A percentile compares a stretch with the other conserved stretches of the same genome.
Conservation (phyloP, 2,797 vertebrate species). For the Artibeus lituratus region DNA sequence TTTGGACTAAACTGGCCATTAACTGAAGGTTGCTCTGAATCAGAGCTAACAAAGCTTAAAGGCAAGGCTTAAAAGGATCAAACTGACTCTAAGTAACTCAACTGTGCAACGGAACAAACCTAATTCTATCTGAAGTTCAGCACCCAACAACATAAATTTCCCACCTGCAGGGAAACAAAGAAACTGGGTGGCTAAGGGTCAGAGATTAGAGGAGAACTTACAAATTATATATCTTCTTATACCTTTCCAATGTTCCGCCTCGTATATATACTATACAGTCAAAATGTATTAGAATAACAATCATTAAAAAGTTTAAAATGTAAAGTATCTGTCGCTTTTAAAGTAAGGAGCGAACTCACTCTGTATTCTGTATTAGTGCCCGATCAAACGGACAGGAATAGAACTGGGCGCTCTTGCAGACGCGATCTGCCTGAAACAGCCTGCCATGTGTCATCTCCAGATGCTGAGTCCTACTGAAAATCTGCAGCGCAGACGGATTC, state of each 20-base stretch:
- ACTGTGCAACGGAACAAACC: neutral
- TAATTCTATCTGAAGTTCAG: neutral
- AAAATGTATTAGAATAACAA: slow-evolving; percentile 15
- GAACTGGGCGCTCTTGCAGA: neutral
- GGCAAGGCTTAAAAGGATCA: neutral
- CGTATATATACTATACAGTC: neutral
- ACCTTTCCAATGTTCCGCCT: neutral
- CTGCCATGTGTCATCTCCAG: neutral
- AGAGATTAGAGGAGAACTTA: neutral
- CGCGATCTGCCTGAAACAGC: neutral
- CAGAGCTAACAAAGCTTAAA: neutral
- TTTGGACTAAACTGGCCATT: neutral
- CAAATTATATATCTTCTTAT: neutral
- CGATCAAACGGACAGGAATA: neutral
- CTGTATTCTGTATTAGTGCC: neutral
- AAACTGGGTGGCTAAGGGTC: neutral
- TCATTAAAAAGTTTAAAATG: neutral
- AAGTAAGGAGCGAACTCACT: neutral
- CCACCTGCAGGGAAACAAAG: neutral
- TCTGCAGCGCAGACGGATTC: neutral
- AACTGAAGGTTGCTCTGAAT: neutral
- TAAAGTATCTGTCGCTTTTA: neutral
- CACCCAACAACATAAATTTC: neutral
- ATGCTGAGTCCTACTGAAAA: neutral
- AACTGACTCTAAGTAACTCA: neutral